Evolutionary conservation across 1,140 invertebrate genomes (phyloP).

Genomic region (Drosophila pseudoananassae): DNA sequence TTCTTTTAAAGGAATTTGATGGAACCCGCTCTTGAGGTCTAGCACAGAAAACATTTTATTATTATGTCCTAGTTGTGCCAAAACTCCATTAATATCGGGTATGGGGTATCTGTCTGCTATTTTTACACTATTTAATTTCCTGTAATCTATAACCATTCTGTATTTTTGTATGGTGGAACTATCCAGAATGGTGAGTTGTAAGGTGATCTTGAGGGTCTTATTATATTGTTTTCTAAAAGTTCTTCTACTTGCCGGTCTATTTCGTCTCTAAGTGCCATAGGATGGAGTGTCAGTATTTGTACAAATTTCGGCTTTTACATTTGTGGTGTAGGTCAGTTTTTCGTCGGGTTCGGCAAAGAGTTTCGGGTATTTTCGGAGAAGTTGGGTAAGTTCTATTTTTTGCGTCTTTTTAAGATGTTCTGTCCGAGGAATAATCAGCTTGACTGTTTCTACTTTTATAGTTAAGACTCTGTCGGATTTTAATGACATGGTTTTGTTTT

Average conservation of each 20-base stretch:
- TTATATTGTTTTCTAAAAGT: slow-evolving; percentile 45
- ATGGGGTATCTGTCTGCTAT: slow-evolving; percentile 2
- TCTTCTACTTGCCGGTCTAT: slow-evolving; percentile 33
- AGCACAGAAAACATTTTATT: neutral
- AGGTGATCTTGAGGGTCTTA: slow-evolving; percentile 36
- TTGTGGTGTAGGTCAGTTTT: no score
- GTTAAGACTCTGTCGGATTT: slow-evolving; percentile 1
- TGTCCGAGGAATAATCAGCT: slow-evolving; percentile 23
- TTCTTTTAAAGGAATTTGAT: neutral
- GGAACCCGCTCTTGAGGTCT: neutral
- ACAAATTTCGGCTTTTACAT: slow-evolving; percentile 39
- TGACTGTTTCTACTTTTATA: slow-evolving; percentile 35
- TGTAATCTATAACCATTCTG: slow-evolving; percentile 17
- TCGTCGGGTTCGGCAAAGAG: slow-evolving; percentile 36
- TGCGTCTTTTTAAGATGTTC: slow-evolving; percentile 9
- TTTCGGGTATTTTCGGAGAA: slow-evolving; percentile 10
- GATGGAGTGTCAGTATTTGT: slow-evolving; percentile 33
- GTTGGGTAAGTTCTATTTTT: slow-evolving; percentile 2
- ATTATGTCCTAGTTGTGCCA: neutral
- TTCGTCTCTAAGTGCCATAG: slow-evolving; percentile 31
- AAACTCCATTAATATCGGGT: neutral
- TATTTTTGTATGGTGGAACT: no score
- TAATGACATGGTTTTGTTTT: neutral
- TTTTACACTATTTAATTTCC: slow-evolving; percentile 8
- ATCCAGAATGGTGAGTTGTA: slow-evolving; percentile 48